phyloP scores from a whole-genome alignment of 2,113 vertebrate genomes.

The Rissa tridactyla region DNA sequence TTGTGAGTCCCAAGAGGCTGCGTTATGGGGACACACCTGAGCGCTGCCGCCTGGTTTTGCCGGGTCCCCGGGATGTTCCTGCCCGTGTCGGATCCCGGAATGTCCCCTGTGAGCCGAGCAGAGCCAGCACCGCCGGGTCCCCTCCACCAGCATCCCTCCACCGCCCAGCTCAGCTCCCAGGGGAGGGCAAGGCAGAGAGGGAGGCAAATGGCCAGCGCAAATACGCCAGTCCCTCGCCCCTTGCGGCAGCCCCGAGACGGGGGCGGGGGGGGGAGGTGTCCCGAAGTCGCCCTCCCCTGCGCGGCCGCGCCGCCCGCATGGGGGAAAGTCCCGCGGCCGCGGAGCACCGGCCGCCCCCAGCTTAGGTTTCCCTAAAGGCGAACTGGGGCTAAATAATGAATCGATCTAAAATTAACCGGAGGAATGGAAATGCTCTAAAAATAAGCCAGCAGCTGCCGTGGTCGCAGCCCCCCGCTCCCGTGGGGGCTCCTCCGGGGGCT shows the following conservation, averaged over 20 bases:
- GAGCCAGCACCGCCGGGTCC: neutral
- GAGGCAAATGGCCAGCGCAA: neutral
- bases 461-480: conserved; percentile 55
- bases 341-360: neutral
- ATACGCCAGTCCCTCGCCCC: neutral
- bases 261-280: neutral
- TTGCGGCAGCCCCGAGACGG: neutral
- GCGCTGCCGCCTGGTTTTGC: neutral
- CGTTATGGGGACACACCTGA: neutral
- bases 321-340: neutral
- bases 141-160: neutral
- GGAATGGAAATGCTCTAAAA: conserved; percentile 76
- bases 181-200: neutral
- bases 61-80: neutral
- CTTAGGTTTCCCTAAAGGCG: conserved; percentile 54
- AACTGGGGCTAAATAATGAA: conserved; percentile 67
- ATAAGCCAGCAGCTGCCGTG: conserved; percentile 74
- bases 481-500: neutral
- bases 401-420: conserved; percentile 75
- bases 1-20: neutral
- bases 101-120: neutral
- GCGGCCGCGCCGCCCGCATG: neutral
- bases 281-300: neutral
- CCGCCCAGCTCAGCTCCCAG: neutral
- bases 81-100: fast-evolving